Evolutionary conservation across 2,888 invertebrate species (phyloP), one percentile per base, ranked within the genome.

Genomic region (Amblyteles armatorius): DNA sequence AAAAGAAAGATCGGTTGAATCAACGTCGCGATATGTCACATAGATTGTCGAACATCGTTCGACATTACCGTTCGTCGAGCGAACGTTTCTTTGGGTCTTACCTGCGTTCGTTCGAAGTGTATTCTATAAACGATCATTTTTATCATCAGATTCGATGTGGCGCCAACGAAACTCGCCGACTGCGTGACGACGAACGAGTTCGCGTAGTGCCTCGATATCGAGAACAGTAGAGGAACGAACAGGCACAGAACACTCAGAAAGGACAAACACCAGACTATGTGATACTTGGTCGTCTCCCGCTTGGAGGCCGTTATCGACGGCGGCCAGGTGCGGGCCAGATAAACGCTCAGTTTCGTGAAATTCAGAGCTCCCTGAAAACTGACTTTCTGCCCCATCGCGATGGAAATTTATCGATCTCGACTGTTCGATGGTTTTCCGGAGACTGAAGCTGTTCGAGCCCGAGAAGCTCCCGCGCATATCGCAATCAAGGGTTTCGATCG

Each of bases 71-170:
- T n/a, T 65, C 60, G 40, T 19, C 33, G n/a, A n/a, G 33, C 0
- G 3, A 33, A 60, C 13, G 16, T 60, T 16, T 9, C 2, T 3
- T 57, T 26, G 0, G 29, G 1, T 40, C 13, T 60, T 33, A 6
- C 33, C 33, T 33, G 29, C 3, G 29, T 29, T 29, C 29, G 29
- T 29, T 29, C 29, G 29, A 29, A 29, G 3, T 29, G 67, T 1
- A 88, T 57, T 73, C 86, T 87, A 40, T 88, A 90, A 16, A 89
- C 57, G 11, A 91, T 83, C 50, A 89, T 83, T 78, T 91, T 91
- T 2, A 89, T 69, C 3, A 89, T 52, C 1, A 90, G 83, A 84
- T 90, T 90, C 5, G 65, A 52, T 6, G 86, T 36, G 13, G 90
- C 88, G 2, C 86, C 87, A 7, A 87, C 77, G 79, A 90, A 89